Conservation (phyloP, 2,797 vertebrate genomes). For the Dermochelys coriacea region DNA sequence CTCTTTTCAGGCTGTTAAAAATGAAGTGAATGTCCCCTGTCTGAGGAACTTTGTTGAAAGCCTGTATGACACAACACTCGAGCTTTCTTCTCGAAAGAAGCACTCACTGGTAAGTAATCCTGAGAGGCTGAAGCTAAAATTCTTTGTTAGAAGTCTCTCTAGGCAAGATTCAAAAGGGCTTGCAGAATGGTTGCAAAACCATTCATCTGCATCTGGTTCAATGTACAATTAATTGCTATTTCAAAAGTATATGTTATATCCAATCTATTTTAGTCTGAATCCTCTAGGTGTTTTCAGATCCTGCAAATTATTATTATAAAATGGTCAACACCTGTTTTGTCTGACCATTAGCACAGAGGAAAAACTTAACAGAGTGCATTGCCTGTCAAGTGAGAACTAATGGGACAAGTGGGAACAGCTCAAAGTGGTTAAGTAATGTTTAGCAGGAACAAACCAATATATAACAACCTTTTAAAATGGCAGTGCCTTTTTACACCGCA, state of each 20-base stretch:
- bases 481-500: background rate
- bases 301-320: conserved; percentile 27
- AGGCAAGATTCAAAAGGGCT: conserved; percentile 16
- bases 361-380: conserved; percentile 30
- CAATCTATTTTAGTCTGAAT: conserved; percentile 4
- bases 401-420: conserved; percentile 54
- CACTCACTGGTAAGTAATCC: conserved; percentile 93
- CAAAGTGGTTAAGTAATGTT: conserved; percentile 10
- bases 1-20: conserved; percentile 94
- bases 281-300: conserved; percentile 9
- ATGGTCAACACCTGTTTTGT: background rate
- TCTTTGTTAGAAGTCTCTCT: conserved; percentile 41
- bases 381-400: conserved; percentile 56
- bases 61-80: conserved; percentile 96
- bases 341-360: conserved; percentile 18
- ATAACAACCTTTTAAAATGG: conserved; percentile 51
- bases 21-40: conserved; percentile 99
- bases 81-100: conserved; percentile 97
- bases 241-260: background rate
- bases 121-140: conserved; percentile 53
- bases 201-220: background rate
- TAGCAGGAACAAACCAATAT: conserved; percentile 24
- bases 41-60: conserved; percentile 98
- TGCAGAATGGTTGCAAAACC: background rate
- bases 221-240: background rate